A percentile compares a stretch with the other conserved stretches of the same genome.
phyloP scores from a whole-genome alignment of 2,888 invertebrate species.

The Formica aserva region DNA sequence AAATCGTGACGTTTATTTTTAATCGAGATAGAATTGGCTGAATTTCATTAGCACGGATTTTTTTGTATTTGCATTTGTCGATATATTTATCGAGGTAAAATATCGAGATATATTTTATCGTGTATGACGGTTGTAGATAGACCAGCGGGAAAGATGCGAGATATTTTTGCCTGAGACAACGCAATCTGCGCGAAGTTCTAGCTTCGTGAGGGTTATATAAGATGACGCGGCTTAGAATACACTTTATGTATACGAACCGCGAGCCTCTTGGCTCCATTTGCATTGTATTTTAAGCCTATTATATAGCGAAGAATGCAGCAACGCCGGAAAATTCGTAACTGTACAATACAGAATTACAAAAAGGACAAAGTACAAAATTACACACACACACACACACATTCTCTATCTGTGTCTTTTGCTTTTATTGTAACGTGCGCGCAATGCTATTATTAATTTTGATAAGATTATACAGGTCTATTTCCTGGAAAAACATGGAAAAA shows the following conservation, averaged over 20 bases:
- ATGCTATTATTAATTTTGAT: conserved; percentile 24
- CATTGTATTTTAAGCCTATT: conserved; percentile 53
- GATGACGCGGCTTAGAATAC: conserved; percentile 52
- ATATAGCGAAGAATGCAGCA: conserved; percentile 45
- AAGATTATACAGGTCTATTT: neutral
- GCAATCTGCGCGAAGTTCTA: conserved; percentile 45
- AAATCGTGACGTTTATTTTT: neutral
- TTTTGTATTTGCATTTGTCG: neutral
- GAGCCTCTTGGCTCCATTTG: conserved; percentile 53
- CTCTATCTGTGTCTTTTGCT: neutral
- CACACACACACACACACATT: neutral
- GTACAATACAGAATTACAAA: neutral
- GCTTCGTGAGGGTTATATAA: conserved; percentile 45
- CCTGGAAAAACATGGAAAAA: too few species aligned
- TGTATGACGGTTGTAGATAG: neutral
- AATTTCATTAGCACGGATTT: neutral
- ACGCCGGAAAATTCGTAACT: conserved; percentile 13
- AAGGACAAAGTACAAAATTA: neutral
- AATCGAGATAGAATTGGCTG: neutral
- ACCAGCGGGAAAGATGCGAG: conserved; percentile 24
- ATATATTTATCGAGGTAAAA: neutral
- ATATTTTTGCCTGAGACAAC: conserved; percentile 46
- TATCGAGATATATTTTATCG: neutral
- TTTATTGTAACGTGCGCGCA: conserved; percentile 23
- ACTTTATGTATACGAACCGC: conserved; percentile 40